Evolutionary conservation across 2,888 invertebrate genomes (phyloP), one percentile per base, ranked within the genome.

Genomic region (Diarsia rubi): DNA sequence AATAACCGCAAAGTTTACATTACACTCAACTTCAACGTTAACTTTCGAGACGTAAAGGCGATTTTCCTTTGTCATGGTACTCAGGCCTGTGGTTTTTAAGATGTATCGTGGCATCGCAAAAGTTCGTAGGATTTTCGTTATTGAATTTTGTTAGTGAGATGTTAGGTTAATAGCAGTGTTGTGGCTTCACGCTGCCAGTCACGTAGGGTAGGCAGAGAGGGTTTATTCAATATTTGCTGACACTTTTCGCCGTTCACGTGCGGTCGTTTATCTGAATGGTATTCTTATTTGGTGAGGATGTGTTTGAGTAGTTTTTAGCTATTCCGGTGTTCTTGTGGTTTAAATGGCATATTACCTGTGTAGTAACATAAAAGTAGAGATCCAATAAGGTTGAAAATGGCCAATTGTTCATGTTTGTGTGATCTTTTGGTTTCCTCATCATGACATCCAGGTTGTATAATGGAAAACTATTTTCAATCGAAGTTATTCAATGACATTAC

Each of bases 91-190:
- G 88, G 86, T 83, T 75, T 81, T 31, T 75, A 77, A 81, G 79
- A 85, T 69, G 83, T 81, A 85, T 83, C 86, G 59, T 73, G 83
- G 81, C 73, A 74, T 79, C 84, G 82, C 76, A 75, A 89, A 92
- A 91, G 81, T 91, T 91, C 82, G 86, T 79, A 88, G 90, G 89
- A 86, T 88, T 90, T 88, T 89, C 88, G 90, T 92, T 92, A 92
- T 92, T 92, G 92, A 92, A 92, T 92, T 90, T 91, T 90, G 90
- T 90, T 91, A 89, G 89, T 90, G 84, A 83, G 89, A 87, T 89
- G 87, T 89, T 89, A 89, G 89, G 88, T 88, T 86, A 87, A 86
- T 89, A 82, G 84, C 81, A 83, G 85, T 86, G 79, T 84, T 79
- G 70, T 68, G 82, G 78, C 75, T 75, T 79, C 79, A 76, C 70